Evolutionary conservation across 2,888 invertebrate species (phyloP).

Genomic region (Autographa gamma): DNA sequence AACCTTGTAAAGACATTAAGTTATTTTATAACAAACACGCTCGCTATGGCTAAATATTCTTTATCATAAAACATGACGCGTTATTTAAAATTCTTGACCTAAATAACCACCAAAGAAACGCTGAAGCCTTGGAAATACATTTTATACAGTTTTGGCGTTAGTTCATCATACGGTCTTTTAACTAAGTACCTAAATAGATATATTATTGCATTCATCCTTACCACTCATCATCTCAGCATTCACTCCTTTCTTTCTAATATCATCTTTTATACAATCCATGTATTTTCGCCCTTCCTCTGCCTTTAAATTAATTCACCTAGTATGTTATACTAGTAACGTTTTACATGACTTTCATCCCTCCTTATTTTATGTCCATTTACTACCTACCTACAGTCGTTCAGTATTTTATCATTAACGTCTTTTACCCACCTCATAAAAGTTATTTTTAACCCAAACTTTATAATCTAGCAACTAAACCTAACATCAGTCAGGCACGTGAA

Average conservation of each 20-base stretch:
- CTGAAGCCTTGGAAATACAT: constrained; percentile 19
- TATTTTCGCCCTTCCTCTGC: too few species aligned
- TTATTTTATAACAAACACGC: constrained; percentile 18
- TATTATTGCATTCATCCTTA: too few species aligned
- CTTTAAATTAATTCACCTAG: too few species aligned
- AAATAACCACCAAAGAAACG: constrained; percentile 26
- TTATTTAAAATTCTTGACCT: constrained; percentile 53
- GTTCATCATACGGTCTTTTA: not conserved
- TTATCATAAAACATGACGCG: constrained; percentile 34
- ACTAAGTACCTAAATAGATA: not conserved
- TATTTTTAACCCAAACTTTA: not conserved
- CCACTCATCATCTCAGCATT: too few species aligned
- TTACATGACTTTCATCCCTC: too few species aligned
- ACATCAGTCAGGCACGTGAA: constrained; percentile 18
- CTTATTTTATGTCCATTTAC: too few species aligned
- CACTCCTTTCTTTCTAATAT: too few species aligned
- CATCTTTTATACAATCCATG: too few species aligned
- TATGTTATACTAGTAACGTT: too few species aligned
- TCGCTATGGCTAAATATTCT: constrained; percentile 29
- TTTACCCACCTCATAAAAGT: not conserved
- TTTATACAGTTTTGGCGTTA: not conserved
- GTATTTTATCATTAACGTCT: not conserved
- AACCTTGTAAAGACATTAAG: not conserved
- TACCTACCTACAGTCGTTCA: too few species aligned
- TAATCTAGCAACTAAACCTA: constrained; percentile 26